Evolutionary conservation across 2,797 vertebrate species (phyloP), one percentile per base, ranked within the genome.

Genomic region (Hirundo rustica): DNA sequence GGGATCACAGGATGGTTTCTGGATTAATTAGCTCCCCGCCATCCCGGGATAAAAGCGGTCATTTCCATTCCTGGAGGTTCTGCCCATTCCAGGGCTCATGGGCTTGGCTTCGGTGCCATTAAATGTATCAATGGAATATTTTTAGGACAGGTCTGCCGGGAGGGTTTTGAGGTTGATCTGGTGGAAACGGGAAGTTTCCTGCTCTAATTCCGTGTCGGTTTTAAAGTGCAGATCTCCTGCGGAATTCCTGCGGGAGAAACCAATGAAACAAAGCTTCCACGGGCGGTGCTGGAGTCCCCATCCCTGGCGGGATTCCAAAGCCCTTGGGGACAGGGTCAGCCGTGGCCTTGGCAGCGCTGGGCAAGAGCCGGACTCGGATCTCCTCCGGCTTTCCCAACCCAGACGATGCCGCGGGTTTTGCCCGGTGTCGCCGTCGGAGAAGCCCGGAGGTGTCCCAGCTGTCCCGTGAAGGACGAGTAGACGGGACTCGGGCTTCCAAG

Each of bases 241-340:
- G 34, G 50, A 72, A 48, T 3, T 60, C 72, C 45, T 15, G 2
- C 0, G 5, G 40, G 11, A 71, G 38, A 11, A n/a, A 8, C 23
- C 45, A 4, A 0, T 3, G 5, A 11, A 45, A 30, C 23, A 21
- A 38, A 61, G 51, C 32, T 34, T 7, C 68, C 47, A 6, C 2
- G 47, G 53, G n/a, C 1, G 0, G 8, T 4, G 29, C 4, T 18
- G 62, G 12, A 6, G 3, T 14, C 18, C 7, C 42, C 55, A 55
- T 7, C 5, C 32, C 48, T 4, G 13, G 3, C 17, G 36, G 44
- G 27, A n/a, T 38, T 21, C 29, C 16, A 21, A 0, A 44, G 23
- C 71, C 55, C 11, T 2, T 30, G 72, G 72, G 87, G 87, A 51
- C 72, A 16, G 0, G 3, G 9, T 1, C 29, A 8, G 54, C 2